These are phyloP conservation scores for Perodicticus potto DNA, from an alignment of 2,797 vertebrate genomes.

Conservation along the genomic window DNA sequence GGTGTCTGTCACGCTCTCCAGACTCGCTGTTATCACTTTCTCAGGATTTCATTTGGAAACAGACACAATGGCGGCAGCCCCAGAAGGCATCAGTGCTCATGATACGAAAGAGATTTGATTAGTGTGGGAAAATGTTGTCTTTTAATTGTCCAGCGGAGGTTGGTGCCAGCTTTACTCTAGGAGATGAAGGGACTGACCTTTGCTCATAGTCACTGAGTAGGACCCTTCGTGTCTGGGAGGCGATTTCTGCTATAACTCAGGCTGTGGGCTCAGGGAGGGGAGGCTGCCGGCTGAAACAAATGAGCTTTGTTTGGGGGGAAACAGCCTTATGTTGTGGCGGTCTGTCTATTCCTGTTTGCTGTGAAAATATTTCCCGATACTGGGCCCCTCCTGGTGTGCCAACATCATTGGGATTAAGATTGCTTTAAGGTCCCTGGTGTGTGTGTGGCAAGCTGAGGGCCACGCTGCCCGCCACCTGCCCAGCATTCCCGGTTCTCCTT, in stretches of 20 bases:
- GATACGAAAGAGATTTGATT: background rate
- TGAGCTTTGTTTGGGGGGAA: background rate
- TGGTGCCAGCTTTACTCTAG: background rate
- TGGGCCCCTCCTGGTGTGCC: rapidly evolving
- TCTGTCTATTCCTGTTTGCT: background rate
- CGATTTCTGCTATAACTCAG: background rate
- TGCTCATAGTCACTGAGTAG: background rate
- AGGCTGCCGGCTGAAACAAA: background rate
- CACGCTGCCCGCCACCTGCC: rapidly evolving
- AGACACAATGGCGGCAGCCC: background rate
- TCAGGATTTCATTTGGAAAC: background rate
- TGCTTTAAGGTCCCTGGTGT: background rate
- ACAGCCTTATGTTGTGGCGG: background rate
- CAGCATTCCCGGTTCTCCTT: rapidly evolving
- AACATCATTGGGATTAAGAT: background rate
- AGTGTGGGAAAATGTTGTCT: background rate
- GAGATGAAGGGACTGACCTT: background rate
- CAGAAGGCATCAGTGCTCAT: rapidly evolving
- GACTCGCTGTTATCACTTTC: background rate
- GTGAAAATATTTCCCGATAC: background rate
- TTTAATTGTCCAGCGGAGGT: background rate
- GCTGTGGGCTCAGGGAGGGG: background rate
- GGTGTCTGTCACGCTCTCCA: rapidly evolving
- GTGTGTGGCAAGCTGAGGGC: no score
- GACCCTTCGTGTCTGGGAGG: background rate